phyloP scores from a whole-genome alignment of 2,888 invertebrate genomes.

The Agrochola circellaris region DNA sequence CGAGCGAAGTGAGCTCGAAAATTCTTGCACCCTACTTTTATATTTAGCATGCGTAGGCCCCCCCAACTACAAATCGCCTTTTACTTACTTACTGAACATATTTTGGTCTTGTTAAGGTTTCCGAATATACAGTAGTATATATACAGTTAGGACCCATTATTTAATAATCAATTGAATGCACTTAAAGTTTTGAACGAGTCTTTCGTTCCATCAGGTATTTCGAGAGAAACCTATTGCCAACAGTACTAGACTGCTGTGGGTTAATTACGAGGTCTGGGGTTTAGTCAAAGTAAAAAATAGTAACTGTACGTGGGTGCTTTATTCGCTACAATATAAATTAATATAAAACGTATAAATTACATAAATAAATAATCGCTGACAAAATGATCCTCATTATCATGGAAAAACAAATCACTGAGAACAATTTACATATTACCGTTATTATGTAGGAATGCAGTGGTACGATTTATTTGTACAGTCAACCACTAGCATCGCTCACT shows the following conservation, averaged over 20 bases:
- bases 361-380: slow-evolving; percentile 87
- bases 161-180: neutral
- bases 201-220: neutral
- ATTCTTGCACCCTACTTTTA: too few relatives aligned
- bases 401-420: slow-evolving; percentile 59
- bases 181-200: neutral
- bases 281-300: slow-evolving; percentile 48
- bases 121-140: too few relatives aligned
- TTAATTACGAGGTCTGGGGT: neutral
- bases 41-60: too few relatives aligned
- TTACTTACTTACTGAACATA: too few relatives aligned
- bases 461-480: slow-evolving; percentile 50
- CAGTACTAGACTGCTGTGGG: too few relatives aligned
- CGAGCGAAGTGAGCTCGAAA: too few relatives aligned
- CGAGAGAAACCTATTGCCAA: neutral
- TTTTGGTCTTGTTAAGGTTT: too few relatives aligned
- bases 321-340: slow-evolving; percentile 88
- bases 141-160: neutral
- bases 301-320: slow-evolving; percentile 80
- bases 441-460: slow-evolving; percentile 69
- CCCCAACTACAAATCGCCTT: too few relatives aligned
- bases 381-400: slow-evolving; percentile 75
- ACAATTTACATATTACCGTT: slow-evolving; percentile 51
- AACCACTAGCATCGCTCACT: slow-evolving; percentile 29
- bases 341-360: slow-evolving; percentile 87